Evolutionary conservation across 2,888 invertebrate species (phyloP).

Genomic region (Trissolcus brochymenae): DNA sequence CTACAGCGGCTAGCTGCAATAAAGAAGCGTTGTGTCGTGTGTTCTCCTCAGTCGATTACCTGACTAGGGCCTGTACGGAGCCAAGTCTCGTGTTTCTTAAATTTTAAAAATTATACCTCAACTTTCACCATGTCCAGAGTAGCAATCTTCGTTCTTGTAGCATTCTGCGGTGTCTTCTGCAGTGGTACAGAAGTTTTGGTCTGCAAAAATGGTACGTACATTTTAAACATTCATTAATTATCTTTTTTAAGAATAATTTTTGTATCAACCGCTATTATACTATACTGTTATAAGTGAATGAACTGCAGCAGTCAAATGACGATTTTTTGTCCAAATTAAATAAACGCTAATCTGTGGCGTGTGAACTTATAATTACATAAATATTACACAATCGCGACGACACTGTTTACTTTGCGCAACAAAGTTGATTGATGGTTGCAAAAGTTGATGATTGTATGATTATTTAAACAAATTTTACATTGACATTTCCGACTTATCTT

Average conservation of each 20-base stretch:
- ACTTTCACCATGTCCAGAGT: slow-evolving; percentile 68
- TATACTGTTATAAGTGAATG: too few species aligned
- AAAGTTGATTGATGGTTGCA: too few species aligned
- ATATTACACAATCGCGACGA: too few species aligned
- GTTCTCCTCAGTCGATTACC: slow-evolving; percentile 43
- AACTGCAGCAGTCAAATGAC: too few species aligned
- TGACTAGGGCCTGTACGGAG: slow-evolving; percentile 50
- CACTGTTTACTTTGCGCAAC: too few species aligned
- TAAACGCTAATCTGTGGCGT: too few species aligned
- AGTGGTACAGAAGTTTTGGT: slow-evolving; percentile 70
- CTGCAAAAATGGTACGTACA: slow-evolving; percentile 67
- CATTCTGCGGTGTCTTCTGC: slow-evolving; percentile 59
- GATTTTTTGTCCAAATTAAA: too few species aligned
- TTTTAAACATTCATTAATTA: background rate
- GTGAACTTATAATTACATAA: too few species aligned
- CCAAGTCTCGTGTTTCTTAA: slow-evolving; percentile 29
- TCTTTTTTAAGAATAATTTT: background rate
- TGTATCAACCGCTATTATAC: too few species aligned
- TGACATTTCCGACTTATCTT: too few species aligned
- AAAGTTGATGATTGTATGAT: too few species aligned
- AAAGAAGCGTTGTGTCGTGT: slow-evolving; percentile 12
- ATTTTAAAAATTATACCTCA: slow-evolving; percentile 1
- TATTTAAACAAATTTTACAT: too few species aligned
- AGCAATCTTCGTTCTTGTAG: slow-evolving; percentile 65
- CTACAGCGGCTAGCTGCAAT: slow-evolving; percentile 6